Conservation (phyloP, 30 jellyfish, hydroid and myxozoan genomes). For the Chrysaora quinquecirrha region DNA sequence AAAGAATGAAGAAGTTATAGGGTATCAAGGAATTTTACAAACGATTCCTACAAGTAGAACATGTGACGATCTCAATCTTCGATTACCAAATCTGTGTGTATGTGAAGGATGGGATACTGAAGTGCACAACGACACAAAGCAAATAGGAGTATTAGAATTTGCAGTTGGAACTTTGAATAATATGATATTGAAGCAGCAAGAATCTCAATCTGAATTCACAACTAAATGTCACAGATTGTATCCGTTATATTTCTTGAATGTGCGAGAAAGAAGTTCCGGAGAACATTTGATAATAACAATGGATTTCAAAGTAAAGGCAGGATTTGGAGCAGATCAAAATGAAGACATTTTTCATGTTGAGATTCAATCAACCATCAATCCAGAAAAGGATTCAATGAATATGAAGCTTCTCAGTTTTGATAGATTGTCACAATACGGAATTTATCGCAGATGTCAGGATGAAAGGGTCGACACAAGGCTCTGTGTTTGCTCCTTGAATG, state of each 20-base stretch:
- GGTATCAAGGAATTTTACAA: conserved; percentile 48
- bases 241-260: conserved; percentile 65
- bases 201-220: background rate
- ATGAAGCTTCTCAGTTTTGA: conserved; percentile 74
- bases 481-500: conserved; percentile 81
- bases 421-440: conserved; percentile 83
- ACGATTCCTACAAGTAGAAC: conserved; percentile 46
- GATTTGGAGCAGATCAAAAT: conserved; percentile 66
- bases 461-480: conserved; percentile 56
- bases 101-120: conserved; percentile 89
- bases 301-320: conserved; percentile 67
- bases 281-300: conserved; percentile 55
- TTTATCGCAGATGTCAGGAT: conserved; percentile 83
- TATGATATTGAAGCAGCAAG: conserved; percentile 44
- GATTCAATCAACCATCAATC: conserved; percentile 57
- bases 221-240: conserved; percentile 57
- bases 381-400: background rate
- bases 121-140: conserved; percentile 66
- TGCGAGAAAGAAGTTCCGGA: conserved; percentile 71
- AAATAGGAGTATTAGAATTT: conserved; percentile 75
- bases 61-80: conserved; percentile 74
- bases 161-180: conserved; percentile 89
- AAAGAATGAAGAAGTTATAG: background rate
- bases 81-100: conserved; percentile 81
- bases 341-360: conserved; percentile 76